Conservation (phyloP, 2,113 vertebrate species). For the Pao palembangensis region DNA sequence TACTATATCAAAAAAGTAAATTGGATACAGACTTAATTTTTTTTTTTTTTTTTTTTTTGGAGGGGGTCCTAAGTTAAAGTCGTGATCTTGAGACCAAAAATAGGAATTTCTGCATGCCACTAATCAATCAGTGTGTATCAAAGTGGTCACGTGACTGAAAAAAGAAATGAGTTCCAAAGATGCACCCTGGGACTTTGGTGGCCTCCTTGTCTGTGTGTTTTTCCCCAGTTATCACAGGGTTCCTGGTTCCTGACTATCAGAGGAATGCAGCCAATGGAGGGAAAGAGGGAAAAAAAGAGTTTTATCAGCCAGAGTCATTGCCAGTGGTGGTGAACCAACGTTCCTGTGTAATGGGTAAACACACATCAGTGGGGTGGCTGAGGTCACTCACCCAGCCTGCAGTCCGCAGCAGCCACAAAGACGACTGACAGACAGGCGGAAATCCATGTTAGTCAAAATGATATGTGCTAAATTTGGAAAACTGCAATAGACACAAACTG, state of each 20-base stretch:
- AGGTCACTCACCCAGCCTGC: slow-evolving; percentile 56
- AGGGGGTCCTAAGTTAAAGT: neutral
- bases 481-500: too few relatives aligned
- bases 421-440: neutral
- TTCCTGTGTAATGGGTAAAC: slow-evolving; percentile 59
- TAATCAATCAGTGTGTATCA: neutral
- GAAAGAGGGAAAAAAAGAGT: neutral
- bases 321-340: slow-evolving; percentile 44
- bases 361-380: slow-evolving; percentile 45
- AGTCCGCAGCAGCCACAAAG: neutral
- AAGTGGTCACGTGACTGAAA: neutral
- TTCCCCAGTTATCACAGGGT: slow-evolving; percentile 15
- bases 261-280: slow-evolving; percentile 8
- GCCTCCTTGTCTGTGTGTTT: slow-evolving; percentile 1
- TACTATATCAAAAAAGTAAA: neutral
- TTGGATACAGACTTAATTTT: neutral
- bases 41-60: too few relatives aligned
- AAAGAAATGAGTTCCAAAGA: neutral
- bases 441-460: neutral
- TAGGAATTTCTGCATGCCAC: neutral
- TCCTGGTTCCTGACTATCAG: slow-evolving; percentile 31
- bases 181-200: slow-evolving; percentile 2
- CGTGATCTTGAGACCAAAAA: neutral
- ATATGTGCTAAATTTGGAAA: neutral
- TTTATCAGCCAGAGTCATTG: slow-evolving; percentile 6